Evolutionary conservation across 2,888 invertebrate genomes (phyloP), one percentile per base, ranked within the genome.

Genomic region (Leucania comma): DNA sequence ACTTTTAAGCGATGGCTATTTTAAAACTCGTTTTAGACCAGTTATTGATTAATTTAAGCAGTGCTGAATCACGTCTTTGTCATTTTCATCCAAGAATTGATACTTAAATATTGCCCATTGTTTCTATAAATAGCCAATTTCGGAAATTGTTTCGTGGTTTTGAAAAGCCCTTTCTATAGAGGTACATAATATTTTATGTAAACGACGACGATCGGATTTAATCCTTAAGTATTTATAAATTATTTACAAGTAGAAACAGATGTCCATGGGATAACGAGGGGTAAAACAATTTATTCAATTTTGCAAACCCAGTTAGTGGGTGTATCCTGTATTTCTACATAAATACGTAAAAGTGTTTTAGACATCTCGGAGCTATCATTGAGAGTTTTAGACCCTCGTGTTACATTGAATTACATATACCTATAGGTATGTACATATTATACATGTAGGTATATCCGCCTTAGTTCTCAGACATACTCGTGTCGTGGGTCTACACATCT

Each of bases 31-130:
- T 56, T 69, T 50, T 22, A 56, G 4, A 24, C 29, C 53, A 58
- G 58, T 50, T 78, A 78, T 78, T 78, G 78, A 78, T 75, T 71
- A 32, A 22, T 72, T 62, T 62, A 58, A 38, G n/a, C 17, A 62
- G 29, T 22, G 48, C 59, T 68, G 57, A 74, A 74, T 71, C 61
- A 78, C 29, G 14, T 22, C 46, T 48, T 46, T 46, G 78, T 53
- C 5, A 58, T 72, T 48, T 57, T 57, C 14, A n/a, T 2, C 20
- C 22, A 26, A 9, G 61, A 53, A 53, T 65, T 48, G 29, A 32
- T 70, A 22, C 24, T 26, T 48, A 22, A 14, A 46, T 12, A 70
- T 50, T 76, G 56, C 1, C 6, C 50, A 61, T 64, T 75, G 64
- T 72, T 46, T 60, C 22, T 26, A 0, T 35, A 35, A 9, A 38